Conservation (phyloP, 2,797 vertebrate species). For the Squalus acanthias region DNA sequence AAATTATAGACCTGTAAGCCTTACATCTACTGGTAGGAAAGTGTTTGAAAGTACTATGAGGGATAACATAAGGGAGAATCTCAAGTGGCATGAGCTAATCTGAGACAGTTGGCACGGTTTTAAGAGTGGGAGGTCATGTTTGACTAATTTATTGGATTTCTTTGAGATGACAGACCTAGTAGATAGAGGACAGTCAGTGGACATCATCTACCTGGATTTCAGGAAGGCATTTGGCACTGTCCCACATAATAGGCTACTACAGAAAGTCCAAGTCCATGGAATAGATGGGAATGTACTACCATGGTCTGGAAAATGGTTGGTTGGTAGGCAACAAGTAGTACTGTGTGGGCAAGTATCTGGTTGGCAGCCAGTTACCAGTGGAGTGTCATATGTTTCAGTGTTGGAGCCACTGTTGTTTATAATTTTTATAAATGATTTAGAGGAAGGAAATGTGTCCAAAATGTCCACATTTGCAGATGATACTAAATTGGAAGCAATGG, state of each 20-base stretch:
- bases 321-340: background rate
- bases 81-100: background rate
- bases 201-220: too few species aligned
- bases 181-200: background rate
- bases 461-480: background rate
- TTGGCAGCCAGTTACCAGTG: background rate
- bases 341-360: background rate
- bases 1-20: background rate
- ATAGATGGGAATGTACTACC: background rate
- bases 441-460: background rate
- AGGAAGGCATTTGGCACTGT: background rate
- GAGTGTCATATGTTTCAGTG: background rate
- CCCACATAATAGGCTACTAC: background rate
- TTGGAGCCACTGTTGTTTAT: background rate
- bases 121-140: background rate
- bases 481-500: background rate
- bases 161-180: background rate
- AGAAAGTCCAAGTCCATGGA: background rate
- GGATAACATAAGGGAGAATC: background rate
- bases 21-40: background rate
- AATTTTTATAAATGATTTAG: background rate
- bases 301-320: background rate
- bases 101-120: background rate
- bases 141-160: background rate
- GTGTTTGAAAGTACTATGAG: background rate